Conservation (phyloP, 2,797 vertebrate species). For the Ibycter americanus region DNA sequence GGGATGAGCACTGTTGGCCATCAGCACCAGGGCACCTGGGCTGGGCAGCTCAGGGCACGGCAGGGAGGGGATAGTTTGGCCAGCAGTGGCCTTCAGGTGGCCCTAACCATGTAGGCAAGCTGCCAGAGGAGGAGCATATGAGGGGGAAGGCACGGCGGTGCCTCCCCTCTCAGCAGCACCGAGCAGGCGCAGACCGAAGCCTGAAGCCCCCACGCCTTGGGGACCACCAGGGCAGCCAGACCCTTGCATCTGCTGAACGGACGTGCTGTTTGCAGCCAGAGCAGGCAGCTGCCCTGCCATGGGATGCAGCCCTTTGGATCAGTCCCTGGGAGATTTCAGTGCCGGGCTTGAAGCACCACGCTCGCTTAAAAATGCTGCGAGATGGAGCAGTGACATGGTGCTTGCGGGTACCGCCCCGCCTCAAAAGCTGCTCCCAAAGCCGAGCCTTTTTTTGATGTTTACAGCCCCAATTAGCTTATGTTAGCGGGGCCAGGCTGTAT, state of each 20-base stretch:
- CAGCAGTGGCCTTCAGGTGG: not conserved
- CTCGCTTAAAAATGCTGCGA: rapidly evolving
- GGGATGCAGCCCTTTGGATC: rapidly evolving
- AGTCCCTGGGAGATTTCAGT: not conserved
- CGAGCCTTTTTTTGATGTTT: rapidly evolving
- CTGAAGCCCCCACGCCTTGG: not conserved
- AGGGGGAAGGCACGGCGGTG: rapidly evolving
- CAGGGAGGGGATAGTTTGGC: not conserved
- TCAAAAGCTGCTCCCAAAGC: rapidly evolving
- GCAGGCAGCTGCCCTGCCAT: not conserved
- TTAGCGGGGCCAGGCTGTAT: not conserved
- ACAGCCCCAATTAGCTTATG: not conserved
- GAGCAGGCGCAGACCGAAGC: not conserved
- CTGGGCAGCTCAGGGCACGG: rapidly evolving
- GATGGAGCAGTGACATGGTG: not conserved
- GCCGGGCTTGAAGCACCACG: rapidly evolving
- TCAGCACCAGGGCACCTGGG: rapidly evolving
- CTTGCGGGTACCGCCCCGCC: rapidly evolving
- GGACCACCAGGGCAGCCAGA: not conserved
- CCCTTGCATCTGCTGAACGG: rapidly evolving
- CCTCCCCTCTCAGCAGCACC: not conserved
- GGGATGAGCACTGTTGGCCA: not conserved
- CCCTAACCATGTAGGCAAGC: not conserved
- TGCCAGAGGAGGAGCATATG: not conserved
- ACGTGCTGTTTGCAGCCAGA: not conserved